Evolutionary conservation across 2,113 vertebrate genomes (phyloP).

Genomic region (Larimichthys polyactis): DNA sequence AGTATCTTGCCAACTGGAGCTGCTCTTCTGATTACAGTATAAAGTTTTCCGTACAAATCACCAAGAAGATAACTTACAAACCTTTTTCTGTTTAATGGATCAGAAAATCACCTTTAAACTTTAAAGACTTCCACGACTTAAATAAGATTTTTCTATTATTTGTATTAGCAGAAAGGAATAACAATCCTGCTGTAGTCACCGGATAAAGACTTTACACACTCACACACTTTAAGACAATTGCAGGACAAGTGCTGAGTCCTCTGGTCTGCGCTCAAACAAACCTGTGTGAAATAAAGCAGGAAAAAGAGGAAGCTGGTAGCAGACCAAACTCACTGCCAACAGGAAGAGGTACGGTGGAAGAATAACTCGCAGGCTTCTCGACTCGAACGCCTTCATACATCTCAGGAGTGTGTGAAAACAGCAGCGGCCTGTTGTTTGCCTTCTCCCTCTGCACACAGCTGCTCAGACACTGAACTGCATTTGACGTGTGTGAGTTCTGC

Average conservation of each 20-base stretch:
- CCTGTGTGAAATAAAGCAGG: slow-evolving; percentile 27
- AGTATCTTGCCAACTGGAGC: too few relatives aligned
- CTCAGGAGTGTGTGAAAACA: slow-evolving; percentile 13
- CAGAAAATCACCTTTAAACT: too few relatives aligned
- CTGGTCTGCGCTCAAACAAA: slow-evolving; percentile 2
- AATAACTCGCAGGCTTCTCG: slow-evolving; percentile 8
- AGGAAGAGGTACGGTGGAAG: slow-evolving; percentile 25
- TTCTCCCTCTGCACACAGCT: background rate
- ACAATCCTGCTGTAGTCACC: background rate
- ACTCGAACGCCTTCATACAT: background rate
- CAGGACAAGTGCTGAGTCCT: background rate
- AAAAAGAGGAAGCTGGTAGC: slow-evolving; percentile 17
- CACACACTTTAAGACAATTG: background rate
- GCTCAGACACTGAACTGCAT: background rate
- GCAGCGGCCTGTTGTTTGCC: background rate
- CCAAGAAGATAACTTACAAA: too few relatives aligned
- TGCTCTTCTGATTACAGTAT: too few relatives aligned
- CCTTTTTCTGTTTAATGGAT: too few relatives aligned
- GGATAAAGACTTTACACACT: background rate
- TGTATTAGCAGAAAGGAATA: background rate
- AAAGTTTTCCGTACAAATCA: too few relatives aligned
- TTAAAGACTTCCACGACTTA: background rate
- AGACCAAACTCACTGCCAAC: slow-evolving; percentile 9
- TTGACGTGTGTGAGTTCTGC: too few relatives aligned
- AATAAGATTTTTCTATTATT: background rate